Base-by-base conservation (phyloP, 1,140 invertebrate species). In the Apis laboriosa region DNA sequence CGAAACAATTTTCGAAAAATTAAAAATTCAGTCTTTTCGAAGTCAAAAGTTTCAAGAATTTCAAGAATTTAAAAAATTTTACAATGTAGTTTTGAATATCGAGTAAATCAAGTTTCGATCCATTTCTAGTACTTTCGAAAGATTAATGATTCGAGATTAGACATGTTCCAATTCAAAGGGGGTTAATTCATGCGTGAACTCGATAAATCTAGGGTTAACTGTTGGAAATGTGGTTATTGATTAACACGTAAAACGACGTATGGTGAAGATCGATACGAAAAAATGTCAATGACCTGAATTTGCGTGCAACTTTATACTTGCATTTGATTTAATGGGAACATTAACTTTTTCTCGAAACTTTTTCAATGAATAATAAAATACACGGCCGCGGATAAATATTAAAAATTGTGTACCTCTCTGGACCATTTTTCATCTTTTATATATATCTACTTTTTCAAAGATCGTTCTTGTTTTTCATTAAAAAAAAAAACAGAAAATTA, bases 281-380 rank as follows among this genome's bases (percentile, higher is more conserved):
- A 77, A 73, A 61, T 71, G 77, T 78, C 77, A 74, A 73, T 79
- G 67, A 80, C 82, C 82, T 21, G 82, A 72, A 82, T 82, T 68
- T 56, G 13, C 55, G n/a, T 19, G 55, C n/a, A 56, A 76, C 80
- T 76, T 43, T 68, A 55, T 56, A 55, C 73, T 60, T 5, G 74
- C 73, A 55, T 58, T 49, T n/a, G 2, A 64, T 56, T 53, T 12
- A 19, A 53, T 51, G 19, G 55, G 19, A 60, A 21, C 19, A 17
- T 2, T 11, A n/a, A n/a, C n/a, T 21, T 53, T 28, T 67, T 19
- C 72, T 66, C 63, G 8, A 67, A 67, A 56, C 7, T 56, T 51
- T 19, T 17, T 7, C 64, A 49, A 21, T 13, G 43, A 34, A 28
- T 49, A 51, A 17, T 19, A 24, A 51, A 53, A 28, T 43, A 43